phyloP scores from a whole-genome alignment of 2,888 invertebrate species.

The Baccha elongata region DNA sequence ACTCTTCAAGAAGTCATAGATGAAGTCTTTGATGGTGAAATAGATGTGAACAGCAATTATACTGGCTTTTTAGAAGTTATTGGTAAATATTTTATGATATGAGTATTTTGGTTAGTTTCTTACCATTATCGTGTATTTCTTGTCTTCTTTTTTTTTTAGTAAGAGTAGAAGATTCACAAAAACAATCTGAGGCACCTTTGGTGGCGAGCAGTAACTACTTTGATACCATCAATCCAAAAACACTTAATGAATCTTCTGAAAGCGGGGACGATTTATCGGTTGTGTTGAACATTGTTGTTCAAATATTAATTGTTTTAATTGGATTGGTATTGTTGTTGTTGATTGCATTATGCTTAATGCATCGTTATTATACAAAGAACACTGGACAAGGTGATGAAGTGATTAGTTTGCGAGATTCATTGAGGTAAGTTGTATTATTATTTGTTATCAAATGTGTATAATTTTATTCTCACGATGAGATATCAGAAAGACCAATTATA shows the following conservation, averaged over 20 bases:
- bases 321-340: constrained; percentile 86
- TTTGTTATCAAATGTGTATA: no score
- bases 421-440: constrained; percentile 83
- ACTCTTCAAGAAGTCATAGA: constrained; percentile 45
- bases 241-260: constrained; percentile 82
- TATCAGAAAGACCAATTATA: no score
- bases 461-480: no score
- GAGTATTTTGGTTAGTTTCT: not conserved
- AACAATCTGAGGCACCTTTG: constrained; percentile 82
- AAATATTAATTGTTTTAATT: constrained; percentile 87
- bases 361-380: constrained; percentile 86
- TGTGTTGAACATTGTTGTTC: constrained; percentile 85
- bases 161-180: constrained; percentile 76
- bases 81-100: constrained; percentile 83
- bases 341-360: constrained; percentile 86
- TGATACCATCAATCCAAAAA: constrained; percentile 88
- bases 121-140: not conserved
- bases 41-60: constrained; percentile 91
- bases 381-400: constrained; percentile 87
- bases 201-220: constrained; percentile 90
- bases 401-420: constrained; percentile 86
- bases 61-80: constrained; percentile 93
- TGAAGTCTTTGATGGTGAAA: constrained; percentile 87
- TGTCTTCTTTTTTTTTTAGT: constrained; percentile 74
- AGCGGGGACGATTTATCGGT: constrained; percentile 81